These are phyloP conservation scores for Eupithecia dodoneata DNA, from an alignment of 2,888 invertebrate genomes.

Conservation along the genomic window DNA sequence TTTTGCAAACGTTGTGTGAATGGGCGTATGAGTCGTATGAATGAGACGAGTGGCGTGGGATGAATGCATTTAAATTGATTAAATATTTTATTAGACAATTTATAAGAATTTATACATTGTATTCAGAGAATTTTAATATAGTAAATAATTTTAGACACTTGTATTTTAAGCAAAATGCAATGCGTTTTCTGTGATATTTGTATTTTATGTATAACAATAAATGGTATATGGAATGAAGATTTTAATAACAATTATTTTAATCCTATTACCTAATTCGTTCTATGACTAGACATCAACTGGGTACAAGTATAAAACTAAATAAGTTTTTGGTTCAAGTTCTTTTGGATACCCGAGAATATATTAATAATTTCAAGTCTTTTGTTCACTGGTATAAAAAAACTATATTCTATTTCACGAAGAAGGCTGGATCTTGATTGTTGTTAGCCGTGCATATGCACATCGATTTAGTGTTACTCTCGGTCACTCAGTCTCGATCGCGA, in stretches of 20 bases:
- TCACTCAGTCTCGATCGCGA: too few species aligned
- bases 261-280: neutral
- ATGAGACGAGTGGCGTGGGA: neutral
- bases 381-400: too few species aligned
- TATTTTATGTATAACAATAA: constrained; percentile 29
- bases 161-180: constrained; percentile 28
- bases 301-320: neutral
- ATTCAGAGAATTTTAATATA: neutral
- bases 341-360: neutral
- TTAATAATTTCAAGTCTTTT: too few species aligned
- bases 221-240: constrained; percentile 30
- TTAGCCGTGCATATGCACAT: too few species aligned
- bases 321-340: neutral
- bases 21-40: neutral
- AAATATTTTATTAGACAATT: constrained; percentile 1
- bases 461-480: too few species aligned
- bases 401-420: too few species aligned
- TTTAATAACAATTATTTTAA: constrained; percentile 1
- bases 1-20: neutral
- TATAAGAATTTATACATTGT: constrained; percentile 10
- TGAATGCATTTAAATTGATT: constrained; percentile 5
- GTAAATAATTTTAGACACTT: constrained; percentile 14
- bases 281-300: neutral
- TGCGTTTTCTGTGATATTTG: constrained; percentile 35
- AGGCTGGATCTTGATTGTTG: too few species aligned